Conservation (phyloP, 2,888 invertebrate species). For the Cataglyphis cursor region DNA sequence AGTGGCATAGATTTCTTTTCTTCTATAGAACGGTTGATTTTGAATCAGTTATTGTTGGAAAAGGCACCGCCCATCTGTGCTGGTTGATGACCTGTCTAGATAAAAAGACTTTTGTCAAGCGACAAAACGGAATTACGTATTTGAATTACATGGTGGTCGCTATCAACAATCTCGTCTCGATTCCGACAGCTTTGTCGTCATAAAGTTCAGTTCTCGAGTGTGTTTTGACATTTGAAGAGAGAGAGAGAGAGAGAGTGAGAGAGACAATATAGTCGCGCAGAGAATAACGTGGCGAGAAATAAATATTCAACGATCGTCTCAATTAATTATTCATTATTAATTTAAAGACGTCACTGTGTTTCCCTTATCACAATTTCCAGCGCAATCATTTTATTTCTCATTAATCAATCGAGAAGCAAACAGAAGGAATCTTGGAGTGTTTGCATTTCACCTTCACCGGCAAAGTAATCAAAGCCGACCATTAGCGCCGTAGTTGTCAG, state of each 20-base stretch:
- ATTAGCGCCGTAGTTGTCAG: constrained; percentile 17
- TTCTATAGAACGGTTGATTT: constrained; percentile 14
- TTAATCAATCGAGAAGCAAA: constrained; percentile 33
- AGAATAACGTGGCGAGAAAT: neutral
- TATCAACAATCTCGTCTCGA: constrained; percentile 30
- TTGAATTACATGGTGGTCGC: constrained; percentile 18
- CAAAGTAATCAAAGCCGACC: constrained; percentile 4
- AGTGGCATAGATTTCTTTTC: constrained; percentile 14
- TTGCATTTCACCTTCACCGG: neutral
- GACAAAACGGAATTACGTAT: constrained; percentile 44
- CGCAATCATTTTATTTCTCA: neutral
- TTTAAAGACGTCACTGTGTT: neutral
- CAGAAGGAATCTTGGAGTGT: constrained; percentile 8
- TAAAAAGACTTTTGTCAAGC: constrained; percentile 23
- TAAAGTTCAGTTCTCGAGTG: constrained; percentile 18
- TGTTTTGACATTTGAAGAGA: neutral
- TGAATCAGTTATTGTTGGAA: constrained; percentile 35
- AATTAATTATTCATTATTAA: constrained; percentile 13
- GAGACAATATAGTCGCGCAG: neutral
- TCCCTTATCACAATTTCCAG: neutral
- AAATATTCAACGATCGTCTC: neutral
- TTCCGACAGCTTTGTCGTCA: constrained; percentile 30
- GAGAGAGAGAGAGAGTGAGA: neutral
- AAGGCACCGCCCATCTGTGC: constrained; percentile 2
- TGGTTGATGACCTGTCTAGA: constrained; percentile 49